Evolutionary conservation across 2,888 invertebrate genomes (phyloP), one percentile per base, ranked within the genome.

Genomic region (Catocala fraxini): DNA sequence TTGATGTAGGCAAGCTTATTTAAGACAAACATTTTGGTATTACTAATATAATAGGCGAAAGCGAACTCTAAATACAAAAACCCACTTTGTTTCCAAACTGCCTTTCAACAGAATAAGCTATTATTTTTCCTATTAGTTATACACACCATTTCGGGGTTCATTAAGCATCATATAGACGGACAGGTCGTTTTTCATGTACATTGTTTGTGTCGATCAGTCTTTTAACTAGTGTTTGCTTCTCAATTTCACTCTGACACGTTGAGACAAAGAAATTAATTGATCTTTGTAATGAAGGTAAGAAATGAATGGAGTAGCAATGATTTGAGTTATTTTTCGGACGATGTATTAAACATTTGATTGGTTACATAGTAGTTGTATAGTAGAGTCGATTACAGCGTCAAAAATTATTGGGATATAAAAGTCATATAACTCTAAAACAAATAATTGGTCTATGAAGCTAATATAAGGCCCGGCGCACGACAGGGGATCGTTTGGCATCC

Each of bases 231-330:
- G 92, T 93, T 93, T 93, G 92, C 90, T 93, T 91, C 93, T 93
- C 92, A 93, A 93, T 93, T 92, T 90, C 84, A 80, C 77, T 84
- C 90, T 92, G 93, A 93, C 93, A 89, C 87, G 84, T 88, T 86
- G 89, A 88, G 91, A 93, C 93, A 93, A 92, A 93, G 92, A 92
- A 88, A 93, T 92, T 93, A 93, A 93, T 92, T 90, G 93, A 93
- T 89, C 90, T 91, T 85, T 85, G 86, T 89, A 92, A 92, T 91
- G 91, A 89, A 86, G 85, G 83, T 82, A 84, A 87, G 84, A 90
- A 91, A 90, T 89, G 86, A 79, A 54, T 52, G 57, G 90, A 76
- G 80, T 80, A 83, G 3, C 1, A 25, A 25, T 25, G 25, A 25
- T 25, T 25, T 25, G 25, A 25, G 76, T 49, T 56, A 45, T 12